Evolutionary conservation across 2,113 vertebrate genomes (phyloP).

Genomic region (Carassius auratus): DNA sequence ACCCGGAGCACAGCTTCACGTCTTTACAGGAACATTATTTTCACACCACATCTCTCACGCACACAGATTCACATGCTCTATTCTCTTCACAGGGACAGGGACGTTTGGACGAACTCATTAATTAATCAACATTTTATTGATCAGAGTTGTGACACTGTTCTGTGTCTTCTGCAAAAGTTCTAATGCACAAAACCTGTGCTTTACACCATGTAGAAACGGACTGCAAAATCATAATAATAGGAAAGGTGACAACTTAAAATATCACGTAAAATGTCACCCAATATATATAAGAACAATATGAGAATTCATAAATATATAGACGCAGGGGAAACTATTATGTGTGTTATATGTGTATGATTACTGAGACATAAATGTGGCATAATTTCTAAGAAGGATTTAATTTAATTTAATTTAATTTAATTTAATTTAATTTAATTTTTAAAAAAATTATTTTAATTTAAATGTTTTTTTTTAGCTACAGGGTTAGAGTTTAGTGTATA

Average conservation of each 20-base stretch:
- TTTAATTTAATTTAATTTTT: background rate
- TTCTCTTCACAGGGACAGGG: background rate
- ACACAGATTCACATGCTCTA: background rate
- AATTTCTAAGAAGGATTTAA: background rate
- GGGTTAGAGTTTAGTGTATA: too few relatives aligned
- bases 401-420: background rate
- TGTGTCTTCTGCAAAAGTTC: background rate
- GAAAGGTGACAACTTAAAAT: background rate
- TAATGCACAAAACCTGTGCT: background rate
- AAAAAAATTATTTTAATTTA: background rate
- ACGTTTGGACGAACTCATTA: background rate
- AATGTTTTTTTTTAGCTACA: background rate
- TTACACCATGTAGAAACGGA: background rate
- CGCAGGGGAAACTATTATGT: background rate
- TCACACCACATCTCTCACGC: slow-evolving; percentile 1
- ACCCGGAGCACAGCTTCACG: slow-evolving; percentile 11
- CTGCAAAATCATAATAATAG: background rate
- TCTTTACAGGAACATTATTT: slow-evolving; percentile 27
- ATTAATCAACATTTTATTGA: slow-evolving; percentile 6
- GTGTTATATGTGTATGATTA: background rate
- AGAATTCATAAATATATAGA: background rate
- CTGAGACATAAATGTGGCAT: background rate
- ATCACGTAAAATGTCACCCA: background rate
- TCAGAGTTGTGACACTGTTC: background rate
- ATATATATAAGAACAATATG: background rate